Percentiles rank a stretch among this genome's conserved stretches.
phyloP scores from a whole-genome alignment of 2,797 vertebrate species.

The Austrolebias charrua region DNA sequence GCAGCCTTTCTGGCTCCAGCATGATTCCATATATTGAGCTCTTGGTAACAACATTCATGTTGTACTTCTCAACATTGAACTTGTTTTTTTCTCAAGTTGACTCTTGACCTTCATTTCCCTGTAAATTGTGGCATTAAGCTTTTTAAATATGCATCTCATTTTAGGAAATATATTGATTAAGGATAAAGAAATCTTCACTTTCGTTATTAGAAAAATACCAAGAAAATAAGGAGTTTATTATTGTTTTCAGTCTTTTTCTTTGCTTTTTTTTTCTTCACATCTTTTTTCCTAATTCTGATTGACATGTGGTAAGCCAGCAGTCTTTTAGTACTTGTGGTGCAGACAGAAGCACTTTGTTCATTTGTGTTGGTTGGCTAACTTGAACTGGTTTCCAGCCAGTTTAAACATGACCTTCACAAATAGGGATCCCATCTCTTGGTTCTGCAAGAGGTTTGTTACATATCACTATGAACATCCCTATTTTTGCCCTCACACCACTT shows the following conservation, averaged over 20 bases:
- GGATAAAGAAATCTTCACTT: slow-evolving; percentile 54
- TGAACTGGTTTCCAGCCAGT: slow-evolving; percentile 85
- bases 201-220: slow-evolving; percentile 83
- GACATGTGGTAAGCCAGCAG: slow-evolving; percentile 91
- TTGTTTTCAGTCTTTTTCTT: slow-evolving; percentile 14
- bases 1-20: slow-evolving; percentile 42
- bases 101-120: slow-evolving; percentile 8
- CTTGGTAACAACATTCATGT: slow-evolving; percentile 35
- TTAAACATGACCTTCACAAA: slow-evolving; percentile 91
- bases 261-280: slow-evolving; percentile 17
- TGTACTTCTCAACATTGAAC: slow-evolving; percentile 62
- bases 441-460: slow-evolving; percentile 52
- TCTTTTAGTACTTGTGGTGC: slow-evolving; percentile 90
- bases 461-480: not conserved
- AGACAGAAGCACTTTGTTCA: slow-evolving; percentile 98
- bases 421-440: slow-evolving; percentile 87
- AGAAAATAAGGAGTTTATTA: not conserved
- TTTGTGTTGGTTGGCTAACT: slow-evolving; percentile 74
- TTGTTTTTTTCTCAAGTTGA: slow-evolving; percentile 53
- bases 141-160: slow-evolving; percentile 74
- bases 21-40: slow-evolving; percentile 29
- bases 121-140: slow-evolving; percentile 82
- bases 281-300: slow-evolving; percentile 79
- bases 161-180: slow-evolving; percentile 55
- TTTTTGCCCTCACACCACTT: not conserved